phyloP scores from a whole-genome alignment of 2,888 invertebrate species.

The Axea sp. region DNA sequence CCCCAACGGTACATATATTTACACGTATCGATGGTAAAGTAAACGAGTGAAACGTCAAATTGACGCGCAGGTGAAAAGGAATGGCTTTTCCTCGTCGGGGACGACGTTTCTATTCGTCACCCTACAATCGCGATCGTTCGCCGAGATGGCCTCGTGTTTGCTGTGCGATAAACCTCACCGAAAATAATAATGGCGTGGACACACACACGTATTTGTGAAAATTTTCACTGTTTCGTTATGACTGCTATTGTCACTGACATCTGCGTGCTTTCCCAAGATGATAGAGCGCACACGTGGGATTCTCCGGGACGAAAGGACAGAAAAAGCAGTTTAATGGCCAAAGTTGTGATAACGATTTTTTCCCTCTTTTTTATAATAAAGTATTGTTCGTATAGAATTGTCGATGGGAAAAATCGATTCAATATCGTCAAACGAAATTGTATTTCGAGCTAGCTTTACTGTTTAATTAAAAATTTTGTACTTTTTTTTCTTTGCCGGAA shows the following conservation, averaged over 20 bases:
- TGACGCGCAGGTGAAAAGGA: constrained; percentile 44
- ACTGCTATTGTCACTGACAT: constrained; percentile 60
- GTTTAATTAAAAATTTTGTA: constrained; percentile 5
- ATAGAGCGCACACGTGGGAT: constrained; percentile 61
- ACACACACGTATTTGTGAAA: constrained; percentile 36
- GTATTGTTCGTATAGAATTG: constrained; percentile 43
- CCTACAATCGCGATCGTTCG: constrained; percentile 20
- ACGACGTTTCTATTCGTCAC: constrained; percentile 24
- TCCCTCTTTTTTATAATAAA: constrained; percentile 44
- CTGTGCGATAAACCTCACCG: constrained; percentile 45
- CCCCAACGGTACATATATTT: constrained; percentile 47
- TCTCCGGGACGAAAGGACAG: constrained; percentile 50
- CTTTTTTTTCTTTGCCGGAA: too few relatives aligned
- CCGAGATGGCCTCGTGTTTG: constrained; percentile 40
- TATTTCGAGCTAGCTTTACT: background rate
- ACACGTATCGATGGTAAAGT: constrained; percentile 29
- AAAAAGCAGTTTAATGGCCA: constrained; percentile 60
- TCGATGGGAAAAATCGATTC: constrained; percentile 30
- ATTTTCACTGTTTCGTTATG: constrained; percentile 57
- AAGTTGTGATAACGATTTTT: constrained; percentile 58
- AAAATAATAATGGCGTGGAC: constrained; percentile 51
- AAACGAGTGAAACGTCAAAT: constrained; percentile 36
- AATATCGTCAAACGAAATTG: constrained; percentile 31
- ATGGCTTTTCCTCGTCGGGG: constrained; percentile 21
- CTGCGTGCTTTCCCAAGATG: constrained; percentile 62